phyloP scores from a whole-genome alignment of 2,113 vertebrate genomes.

The Scophthalmus maximus region DNA sequence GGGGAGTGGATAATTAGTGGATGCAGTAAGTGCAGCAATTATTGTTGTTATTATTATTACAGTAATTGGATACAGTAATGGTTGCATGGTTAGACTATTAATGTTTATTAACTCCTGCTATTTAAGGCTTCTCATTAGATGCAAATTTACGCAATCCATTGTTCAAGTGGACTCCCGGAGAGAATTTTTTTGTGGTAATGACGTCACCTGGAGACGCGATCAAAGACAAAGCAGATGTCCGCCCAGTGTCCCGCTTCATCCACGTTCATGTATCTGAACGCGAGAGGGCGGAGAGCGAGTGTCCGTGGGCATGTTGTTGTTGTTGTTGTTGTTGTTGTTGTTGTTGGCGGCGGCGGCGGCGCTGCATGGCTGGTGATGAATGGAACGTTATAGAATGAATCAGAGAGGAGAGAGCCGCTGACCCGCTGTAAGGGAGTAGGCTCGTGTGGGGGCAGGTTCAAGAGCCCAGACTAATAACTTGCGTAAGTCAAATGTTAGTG shows the following conservation, averaged over 20 bases:
- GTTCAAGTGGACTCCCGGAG: conserved; percentile 7
- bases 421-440: conserved; percentile 30
- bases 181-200: conserved; percentile 10
- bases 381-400: conserved; percentile 47
- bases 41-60: too few species aligned
- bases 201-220: conserved; percentile 43
- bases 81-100: conserved; percentile 6
- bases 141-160: conserved; percentile 39
- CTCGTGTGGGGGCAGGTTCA: conserved; percentile 39
- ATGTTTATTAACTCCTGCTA: conserved; percentile 6
- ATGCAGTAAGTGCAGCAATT: conserved; percentile 33
- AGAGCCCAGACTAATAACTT: conserved; percentile 60
- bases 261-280: conserved; percentile 64
- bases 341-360: conserved; percentile 15
- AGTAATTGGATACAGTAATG: conserved; percentile 26
- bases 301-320: conserved; percentile 23
- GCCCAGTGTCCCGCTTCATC: conserved; percentile 69
- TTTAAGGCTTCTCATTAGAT: conserved; percentile 38
- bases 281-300: conserved; percentile 38
- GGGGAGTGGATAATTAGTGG: conserved; percentile 13
- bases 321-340: too few species aligned
- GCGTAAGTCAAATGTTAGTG: conserved; percentile 59
- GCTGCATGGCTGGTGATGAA: conserved; percentile 44
- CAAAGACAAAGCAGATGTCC: conserved; percentile 44
- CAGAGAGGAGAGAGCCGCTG: conserved; percentile 30